These are phyloP conservation scores for Gambusia yucatana DNA, from an alignment of 2,797 vertebrate genomes.

Conservation along the genomic window DNA sequence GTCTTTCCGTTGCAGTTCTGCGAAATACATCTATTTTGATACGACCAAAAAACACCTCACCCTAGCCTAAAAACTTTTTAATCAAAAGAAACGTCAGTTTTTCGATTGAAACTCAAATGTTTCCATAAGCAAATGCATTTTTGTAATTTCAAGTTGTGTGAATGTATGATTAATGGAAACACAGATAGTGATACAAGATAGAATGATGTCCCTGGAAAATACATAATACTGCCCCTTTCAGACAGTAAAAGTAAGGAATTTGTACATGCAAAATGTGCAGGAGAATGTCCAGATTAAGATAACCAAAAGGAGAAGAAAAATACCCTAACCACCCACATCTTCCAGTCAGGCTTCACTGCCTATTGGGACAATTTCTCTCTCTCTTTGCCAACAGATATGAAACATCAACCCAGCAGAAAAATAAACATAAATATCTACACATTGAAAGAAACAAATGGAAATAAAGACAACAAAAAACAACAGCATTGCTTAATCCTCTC, in stretches of 20 bases:
- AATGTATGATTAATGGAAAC: too few relatives aligned
- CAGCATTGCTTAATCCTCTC: slow-evolving; percentile 59
- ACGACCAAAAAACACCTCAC: too few relatives aligned
- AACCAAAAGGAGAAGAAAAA: slow-evolving; percentile 10
- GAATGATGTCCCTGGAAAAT: too few relatives aligned
- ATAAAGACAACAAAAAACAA: not conserved
- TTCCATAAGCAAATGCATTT: too few relatives aligned
- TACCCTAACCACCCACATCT: slow-evolving; percentile 53
- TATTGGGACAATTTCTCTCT: slow-evolving; percentile 33
- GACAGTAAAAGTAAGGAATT: not conserved
- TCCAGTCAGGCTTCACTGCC: slow-evolving; percentile 38
- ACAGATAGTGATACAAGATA: too few relatives aligned
- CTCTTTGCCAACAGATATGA: slow-evolving; percentile 42
- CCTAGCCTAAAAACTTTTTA: too few relatives aligned
- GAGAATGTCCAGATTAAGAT: not conserved
- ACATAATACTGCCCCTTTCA: not conserved
- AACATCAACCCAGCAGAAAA: slow-evolving; percentile 23
- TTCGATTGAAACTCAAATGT: too few relatives aligned
- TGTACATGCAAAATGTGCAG: not conserved
- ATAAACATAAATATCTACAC: slow-evolving; percentile 44
- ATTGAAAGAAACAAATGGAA: slow-evolving; percentile 11
- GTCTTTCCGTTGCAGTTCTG: too few relatives aligned
- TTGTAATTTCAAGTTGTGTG: too few relatives aligned
- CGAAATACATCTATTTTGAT: too few relatives aligned
- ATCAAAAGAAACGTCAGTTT: too few relatives aligned